A percentile compares a stretch with the other conserved stretches of the same genome.
phyloP scores from a whole-genome alignment of 2,113 vertebrate genomes.

The Microcebus jonahi region DNA sequence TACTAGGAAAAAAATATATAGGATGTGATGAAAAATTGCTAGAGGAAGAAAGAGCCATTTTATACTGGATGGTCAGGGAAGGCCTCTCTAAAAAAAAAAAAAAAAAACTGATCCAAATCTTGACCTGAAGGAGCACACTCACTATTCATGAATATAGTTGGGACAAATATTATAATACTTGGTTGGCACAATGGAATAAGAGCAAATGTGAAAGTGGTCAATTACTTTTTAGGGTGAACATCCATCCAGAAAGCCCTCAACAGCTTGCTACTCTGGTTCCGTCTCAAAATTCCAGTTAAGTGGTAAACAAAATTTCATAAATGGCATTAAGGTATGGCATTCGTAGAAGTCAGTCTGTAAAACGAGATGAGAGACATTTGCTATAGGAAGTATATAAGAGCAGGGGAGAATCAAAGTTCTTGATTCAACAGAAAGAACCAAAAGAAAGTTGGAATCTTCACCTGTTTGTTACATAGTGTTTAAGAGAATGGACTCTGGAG shows the following conservation, averaged over 20 bases:
- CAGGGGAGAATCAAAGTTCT: background rate
- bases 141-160: background rate
- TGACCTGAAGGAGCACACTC: background rate
- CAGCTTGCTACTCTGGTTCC: conserved; percentile 31
- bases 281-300: conserved; percentile 16
- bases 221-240: conserved; percentile 34
- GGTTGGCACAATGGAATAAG: background rate
- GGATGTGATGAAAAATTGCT: background rate
- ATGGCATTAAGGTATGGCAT: background rate
- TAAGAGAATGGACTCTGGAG: background rate
- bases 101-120: background rate
- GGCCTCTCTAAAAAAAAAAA: background rate
- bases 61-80: background rate
- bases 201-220: background rate
- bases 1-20: background rate
- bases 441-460: background rate
- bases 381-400: background rate
- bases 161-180: background rate
- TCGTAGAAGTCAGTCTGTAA: conserved; percentile 39
- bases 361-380: background rate
- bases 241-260: background rate
- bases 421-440: too few relatives aligned
- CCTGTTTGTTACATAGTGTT: background rate
- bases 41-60: background rate
- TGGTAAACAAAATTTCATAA: conserved; percentile 31